Percentiles rank a stretch among this genome's conserved stretches.
phyloP scores from a whole-genome alignment of 2,888 invertebrate genomes.

The Lucinisca nassula region DNA sequence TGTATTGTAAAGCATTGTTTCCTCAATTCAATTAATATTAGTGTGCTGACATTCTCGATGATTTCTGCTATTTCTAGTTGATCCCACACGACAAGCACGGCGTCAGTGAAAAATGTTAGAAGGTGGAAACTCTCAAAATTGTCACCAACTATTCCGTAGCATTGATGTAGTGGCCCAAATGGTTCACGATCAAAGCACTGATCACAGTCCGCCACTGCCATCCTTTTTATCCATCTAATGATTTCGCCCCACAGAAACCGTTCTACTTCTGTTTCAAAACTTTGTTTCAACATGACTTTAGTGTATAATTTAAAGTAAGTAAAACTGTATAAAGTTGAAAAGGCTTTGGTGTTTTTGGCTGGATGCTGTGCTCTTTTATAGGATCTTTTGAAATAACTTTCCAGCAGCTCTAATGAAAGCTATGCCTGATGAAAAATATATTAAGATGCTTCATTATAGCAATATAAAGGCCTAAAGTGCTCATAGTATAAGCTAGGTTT shows the following conservation, averaged over 20 bases:
- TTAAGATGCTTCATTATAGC: too few relatives aligned
- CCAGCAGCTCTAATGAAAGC: too few relatives aligned
- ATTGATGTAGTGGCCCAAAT: not conserved
- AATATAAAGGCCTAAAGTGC: too few relatives aligned
- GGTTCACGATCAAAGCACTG: not conserved
- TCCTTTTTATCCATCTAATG: not conserved
- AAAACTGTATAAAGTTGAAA: too few relatives aligned
- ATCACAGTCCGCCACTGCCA: not conserved
- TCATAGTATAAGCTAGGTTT: too few relatives aligned
- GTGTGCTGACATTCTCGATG: not conserved
- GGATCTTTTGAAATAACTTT: too few relatives aligned
- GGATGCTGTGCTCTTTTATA: too few relatives aligned
- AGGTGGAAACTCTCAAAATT: not conserved
- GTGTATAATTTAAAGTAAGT: too few relatives aligned
- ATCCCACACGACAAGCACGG: not conserved
- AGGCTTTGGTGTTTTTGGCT: too few relatives aligned
- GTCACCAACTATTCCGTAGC: not conserved
- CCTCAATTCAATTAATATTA: not conserved
- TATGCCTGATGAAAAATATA: too few relatives aligned
- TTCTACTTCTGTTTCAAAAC: not conserved
- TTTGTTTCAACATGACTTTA: not conserved
- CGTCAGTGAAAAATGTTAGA: not conserved
- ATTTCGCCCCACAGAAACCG: not conserved
- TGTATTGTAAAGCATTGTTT: not conserved
- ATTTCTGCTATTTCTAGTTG: not conserved